A percentile compares a stretch with the other conserved stretches of the same genome.
Conservation (phyloP, 2,113 vertebrate species). For the Chlorodrepanis virens region DNA sequence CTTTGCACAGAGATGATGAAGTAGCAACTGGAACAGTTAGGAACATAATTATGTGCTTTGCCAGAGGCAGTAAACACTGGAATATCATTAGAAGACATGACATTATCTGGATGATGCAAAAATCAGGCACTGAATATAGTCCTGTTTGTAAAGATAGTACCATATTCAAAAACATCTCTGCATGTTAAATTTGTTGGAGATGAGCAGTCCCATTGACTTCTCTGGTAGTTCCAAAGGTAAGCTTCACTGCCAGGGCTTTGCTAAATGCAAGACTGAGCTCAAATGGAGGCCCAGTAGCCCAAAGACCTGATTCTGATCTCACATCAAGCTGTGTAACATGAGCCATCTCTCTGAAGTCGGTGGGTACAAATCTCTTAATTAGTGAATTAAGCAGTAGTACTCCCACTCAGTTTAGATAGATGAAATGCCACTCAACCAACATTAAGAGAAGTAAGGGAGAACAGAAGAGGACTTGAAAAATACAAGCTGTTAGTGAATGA, state of each 20-base stretch:
- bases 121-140: not conserved
- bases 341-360: not conserved
- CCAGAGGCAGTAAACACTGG: not conserved
- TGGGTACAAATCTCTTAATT: not conserved
- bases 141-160: not conserved
- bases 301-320: not conserved
- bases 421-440: not conserved
- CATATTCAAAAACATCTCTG: not conserved
- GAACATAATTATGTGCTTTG: not conserved
- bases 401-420: not conserved
- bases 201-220: not conserved
- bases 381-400: not conserved
- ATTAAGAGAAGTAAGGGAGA: not conserved
- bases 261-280: not conserved
- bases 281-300: not conserved
- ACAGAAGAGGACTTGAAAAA: not conserved
- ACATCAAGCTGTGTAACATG: not conserved
- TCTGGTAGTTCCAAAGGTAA: not conserved
- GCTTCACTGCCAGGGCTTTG: not conserved
- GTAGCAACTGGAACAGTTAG: not conserved
- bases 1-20: not conserved
- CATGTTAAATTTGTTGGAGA: not conserved
- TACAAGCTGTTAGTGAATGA: not conserved
- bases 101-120: not conserved
- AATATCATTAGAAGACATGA: not conserved